Evolutionary conservation across 2,113 vertebrate genomes (phyloP), one percentile per base, ranked within the genome.

Genomic region (Casuarius casuarius): DNA sequence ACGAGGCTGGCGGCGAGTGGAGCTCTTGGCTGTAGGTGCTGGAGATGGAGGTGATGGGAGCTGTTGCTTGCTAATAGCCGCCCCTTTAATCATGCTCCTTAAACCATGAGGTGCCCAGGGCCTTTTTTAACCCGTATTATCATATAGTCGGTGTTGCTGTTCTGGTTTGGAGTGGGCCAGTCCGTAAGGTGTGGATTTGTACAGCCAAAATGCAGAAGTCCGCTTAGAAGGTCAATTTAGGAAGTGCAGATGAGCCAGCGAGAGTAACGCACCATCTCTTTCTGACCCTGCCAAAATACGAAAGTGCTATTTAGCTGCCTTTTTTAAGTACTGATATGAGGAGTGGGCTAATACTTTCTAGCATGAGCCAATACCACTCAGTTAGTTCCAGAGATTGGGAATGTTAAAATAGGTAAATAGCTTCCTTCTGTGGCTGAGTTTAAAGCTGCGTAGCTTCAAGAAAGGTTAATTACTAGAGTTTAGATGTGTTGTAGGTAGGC

Each of bases 11-110:
- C 42, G 38, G 74, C 92, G 92, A 97, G 91, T 77, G 61, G 49
- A 52, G 59, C 75, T 96, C 86, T 97, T 97, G 97, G 97, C 98
- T 46, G 96, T 95, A 84, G 77, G 79, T 96, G n/a, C 46, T 92
- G 66, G 58, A 93, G 96, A 51, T 89, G 52, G 91, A 98, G 76
- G 80, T 90, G 46, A 94, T 96, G 61, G 77, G 96, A 96, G 87
- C 91, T 95, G 70, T 91, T 96, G 70, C 72, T 93, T 81, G 95
- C 72, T 95, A 88, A 95, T 92, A 86, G 76, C 91, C 0, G 65
- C 97, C 86, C 95, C 77, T 97, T 98, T 97, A 97, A 97, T 96
- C 74, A 58, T 92, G 70, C 56, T 74, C 35, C 79, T 95, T 65
- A 92, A 87, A 96, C 61, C 82, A 35, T 22, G 49, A 81, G 65